Base-by-base conservation (phyloP, 1,140 invertebrate species). In the Drosophila navojoa region DNA sequence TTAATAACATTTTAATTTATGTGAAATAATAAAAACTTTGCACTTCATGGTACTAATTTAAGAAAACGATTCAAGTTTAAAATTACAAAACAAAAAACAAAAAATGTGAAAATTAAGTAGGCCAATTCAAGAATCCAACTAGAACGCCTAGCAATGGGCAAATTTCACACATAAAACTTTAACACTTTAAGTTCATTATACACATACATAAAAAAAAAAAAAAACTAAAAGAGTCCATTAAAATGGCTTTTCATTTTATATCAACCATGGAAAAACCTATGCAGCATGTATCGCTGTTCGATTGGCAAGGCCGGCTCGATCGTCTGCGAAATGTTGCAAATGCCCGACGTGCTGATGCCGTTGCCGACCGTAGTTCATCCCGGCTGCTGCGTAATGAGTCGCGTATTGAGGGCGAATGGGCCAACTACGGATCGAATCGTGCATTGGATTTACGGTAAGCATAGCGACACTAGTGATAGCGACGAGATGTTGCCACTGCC, bases 331-430 rank as follows among this genome's bases (percentile, higher is more conserved):
- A 96, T 87, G 93, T 93, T 50, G 93, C 96, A 9, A 94, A 95
- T 66, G 94, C 94, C 0, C 91, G 94, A 67, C 92, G 94, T 71
- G 90, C 92, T 2, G 94, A 96, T 85, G 94, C 95, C 4, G 95
- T 95, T 55, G 93, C 94, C 58, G 92, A 96, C 13, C 94, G 96
- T n/a, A 95, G 97, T 90, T 93, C 95, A 57, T 94, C 95, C 0
- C 93, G 95, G 44, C 95, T 95, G 66, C 87, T 97, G 32, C 93
- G 96, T 38, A 96, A 96, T 89, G 96, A 98, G 87, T 96, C 96
- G 1, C 94, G 94, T 78, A 95, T 96, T 63, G 95, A 95, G 90
- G 96, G 96, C 0, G 94, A 96, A 79, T 98, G 97, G 97, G 95
- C 97, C 74, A 96, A 29, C 27, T 29, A 29, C 5, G 27, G 0